Evolutionary conservation across 2,113 vertebrate species (phyloP), one percentile per base, ranked within the genome.

Genomic region (Pangasianodon gigas): DNA sequence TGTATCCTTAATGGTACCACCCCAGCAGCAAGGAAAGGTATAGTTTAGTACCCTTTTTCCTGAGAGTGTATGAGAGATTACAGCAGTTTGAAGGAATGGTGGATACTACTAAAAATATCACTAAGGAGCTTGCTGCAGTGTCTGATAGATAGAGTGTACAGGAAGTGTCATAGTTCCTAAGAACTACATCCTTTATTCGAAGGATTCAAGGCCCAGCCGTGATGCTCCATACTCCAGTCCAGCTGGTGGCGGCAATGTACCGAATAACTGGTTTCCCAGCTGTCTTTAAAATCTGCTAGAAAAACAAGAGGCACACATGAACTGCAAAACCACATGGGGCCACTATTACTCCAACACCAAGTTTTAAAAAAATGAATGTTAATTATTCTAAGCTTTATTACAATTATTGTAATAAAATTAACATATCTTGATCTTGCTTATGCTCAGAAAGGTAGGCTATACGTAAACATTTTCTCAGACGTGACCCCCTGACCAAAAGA

Each of bases 261-360:
- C 51, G 56, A 32, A 37, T n/a, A 56, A 82, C 52, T 29, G 7
- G 48, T 81, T 80, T n/a, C 44, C 71, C 71, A 75, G 71, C 24
- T 48, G 75, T 54, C 11, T 51, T 81, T 32, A 7, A 18, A 58
- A 41, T 41, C 19, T 24, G n/a, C 52, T 32, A 9, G 75, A 58
- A 82, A 37, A 82, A 56, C 7, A 56, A 19, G 3, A 56, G n/a
- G 1, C n/a, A 41, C 13, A 62, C 37, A 62, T 26, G 4, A 44
- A 7, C n/a, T 62, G 56, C 37, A 48, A 18, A 82, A 48, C 44
- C 85, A 71, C 75, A 21, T 26, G 85, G 32, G 41, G 77, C 58
- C 89, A 81, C 75, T 48, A 41, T 84, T 74, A 71, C 62, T 41
- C 86, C 71, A 75, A 75, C 52, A 75, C 21, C 19, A 65, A 65